phyloP scores from a whole-genome alignment of 23 tunicate species.

The Styela clava region DNA sequence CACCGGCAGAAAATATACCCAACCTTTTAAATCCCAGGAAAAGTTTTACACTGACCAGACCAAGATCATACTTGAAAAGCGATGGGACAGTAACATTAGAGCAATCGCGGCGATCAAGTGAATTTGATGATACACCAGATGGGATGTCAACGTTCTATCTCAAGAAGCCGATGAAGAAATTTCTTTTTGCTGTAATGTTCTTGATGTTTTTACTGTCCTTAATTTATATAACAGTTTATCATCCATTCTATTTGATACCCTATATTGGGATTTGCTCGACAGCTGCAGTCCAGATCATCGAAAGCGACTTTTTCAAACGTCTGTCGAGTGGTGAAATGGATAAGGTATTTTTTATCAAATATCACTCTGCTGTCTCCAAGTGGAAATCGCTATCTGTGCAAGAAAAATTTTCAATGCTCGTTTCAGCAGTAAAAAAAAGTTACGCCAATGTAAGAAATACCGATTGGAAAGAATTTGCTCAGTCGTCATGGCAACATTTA shows the following conservation, averaged over 20 bases:
- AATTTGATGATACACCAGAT: not conserved
- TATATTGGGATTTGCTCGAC: not conserved
- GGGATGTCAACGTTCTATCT: not conserved
- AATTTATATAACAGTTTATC: not conserved
- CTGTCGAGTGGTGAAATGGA: not conserved
- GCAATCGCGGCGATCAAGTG: not conserved
- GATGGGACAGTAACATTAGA: not conserved
- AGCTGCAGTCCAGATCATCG: not conserved
- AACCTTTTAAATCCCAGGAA: not conserved
- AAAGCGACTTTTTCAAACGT: not conserved
- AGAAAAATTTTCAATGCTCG: not conserved
- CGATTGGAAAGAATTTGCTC: slow-evolving; percentile 4
- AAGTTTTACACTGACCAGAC: not conserved
- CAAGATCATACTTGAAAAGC: not conserved
- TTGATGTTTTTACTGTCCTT: not conserved
- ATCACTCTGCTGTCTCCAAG: not conserved
- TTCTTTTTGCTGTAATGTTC: not conserved
- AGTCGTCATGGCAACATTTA: not conserved
- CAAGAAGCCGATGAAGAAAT: not conserved
- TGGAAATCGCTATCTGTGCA: not conserved
- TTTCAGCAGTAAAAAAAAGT: not conserved
- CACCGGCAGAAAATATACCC: not conserved
- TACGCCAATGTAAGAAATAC: not conserved
- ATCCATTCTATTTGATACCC: not conserved
- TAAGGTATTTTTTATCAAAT: not conserved